Percentiles rank a stretch among this genome's conserved stretches.
Evolutionary conservation across 2,888 invertebrate genomes (phyloP).

Genomic region (Dugesia japonica): DNA sequence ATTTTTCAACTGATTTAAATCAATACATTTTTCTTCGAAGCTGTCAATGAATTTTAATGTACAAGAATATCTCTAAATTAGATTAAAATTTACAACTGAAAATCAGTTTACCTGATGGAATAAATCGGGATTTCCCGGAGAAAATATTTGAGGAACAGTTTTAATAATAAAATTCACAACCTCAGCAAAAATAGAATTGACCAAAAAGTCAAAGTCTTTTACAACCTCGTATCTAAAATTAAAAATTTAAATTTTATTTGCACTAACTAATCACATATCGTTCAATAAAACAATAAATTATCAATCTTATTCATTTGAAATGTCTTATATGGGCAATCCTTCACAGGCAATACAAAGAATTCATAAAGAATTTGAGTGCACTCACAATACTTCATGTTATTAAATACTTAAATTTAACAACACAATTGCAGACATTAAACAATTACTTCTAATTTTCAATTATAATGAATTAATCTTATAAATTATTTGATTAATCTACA

Average conservation of each 20-base stretch:
- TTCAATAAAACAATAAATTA: too few relatives aligned
- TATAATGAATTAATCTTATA: too few relatives aligned
- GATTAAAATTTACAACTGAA: neutral
- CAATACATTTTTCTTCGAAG: neutral
- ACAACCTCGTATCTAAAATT: neutral
- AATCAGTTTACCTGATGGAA: neutral
- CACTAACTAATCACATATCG: too few relatives aligned
- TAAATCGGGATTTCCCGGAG: conserved; percentile 22
- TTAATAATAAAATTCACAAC: conserved; percentile 3
- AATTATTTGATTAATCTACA: too few relatives aligned
- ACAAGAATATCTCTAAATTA: neutral
- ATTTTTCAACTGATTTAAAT: neutral
- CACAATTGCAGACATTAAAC: too few relatives aligned
- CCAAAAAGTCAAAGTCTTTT: conserved; percentile 14
- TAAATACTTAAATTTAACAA: too few relatives aligned
- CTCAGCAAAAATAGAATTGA: conserved; percentile 3
- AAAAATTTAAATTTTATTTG: neutral
- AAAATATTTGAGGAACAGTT: neutral
- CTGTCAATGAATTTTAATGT: neutral
- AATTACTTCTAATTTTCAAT: too few relatives aligned
- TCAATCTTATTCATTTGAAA: too few relatives aligned
- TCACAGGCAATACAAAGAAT: too few relatives aligned
- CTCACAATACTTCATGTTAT: too few relatives aligned
- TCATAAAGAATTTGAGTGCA: too few relatives aligned
- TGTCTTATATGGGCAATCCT: too few relatives aligned